phyloP scores from a whole-genome alignment of 2,888 invertebrate genomes.

The Mermis nigrescens region DNA sequence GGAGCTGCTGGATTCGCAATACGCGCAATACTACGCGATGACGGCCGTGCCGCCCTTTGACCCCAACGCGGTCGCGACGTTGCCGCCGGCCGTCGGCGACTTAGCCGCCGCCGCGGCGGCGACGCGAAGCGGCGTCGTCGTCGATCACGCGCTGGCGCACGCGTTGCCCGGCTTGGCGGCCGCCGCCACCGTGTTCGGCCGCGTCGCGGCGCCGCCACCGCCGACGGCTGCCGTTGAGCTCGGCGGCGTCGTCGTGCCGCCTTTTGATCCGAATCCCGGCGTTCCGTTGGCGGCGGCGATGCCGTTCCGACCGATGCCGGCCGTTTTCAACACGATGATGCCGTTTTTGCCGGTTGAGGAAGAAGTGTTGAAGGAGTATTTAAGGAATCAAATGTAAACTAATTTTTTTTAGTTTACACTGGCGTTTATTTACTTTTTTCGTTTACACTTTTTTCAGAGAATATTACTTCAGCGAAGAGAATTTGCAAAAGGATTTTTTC shows the following conservation, averaged over 20 bases:
- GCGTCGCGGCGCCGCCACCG: background rate
- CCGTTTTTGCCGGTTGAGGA: conserved; percentile 15
- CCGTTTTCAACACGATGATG: background rate
- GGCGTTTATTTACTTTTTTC: background rate
- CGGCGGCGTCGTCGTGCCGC: conserved; percentile 4
- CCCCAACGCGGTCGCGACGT: conserved; percentile 12
- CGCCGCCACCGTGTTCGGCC: background rate
- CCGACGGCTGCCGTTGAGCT: conserved; percentile 7
- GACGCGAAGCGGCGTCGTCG: background rate
- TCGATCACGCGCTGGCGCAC: conserved; percentile 19
- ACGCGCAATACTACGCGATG: conserved; percentile 29
- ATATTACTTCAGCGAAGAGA: conserved; percentile 94
- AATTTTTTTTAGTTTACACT: too few species aligned
- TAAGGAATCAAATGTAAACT: conserved; percentile 29
- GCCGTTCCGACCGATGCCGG: background rate
- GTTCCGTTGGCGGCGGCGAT: background rate
- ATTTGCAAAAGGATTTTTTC: conserved; percentile 82
- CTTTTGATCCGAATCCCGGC: too few species aligned
- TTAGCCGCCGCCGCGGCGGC: background rate
- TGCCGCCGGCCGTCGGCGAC: background rate
- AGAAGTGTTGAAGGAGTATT: conserved; percentile 25
- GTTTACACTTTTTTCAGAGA: conserved; percentile 47
- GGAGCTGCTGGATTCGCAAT: conserved; percentile 30
- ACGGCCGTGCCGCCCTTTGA: conserved; percentile 25
- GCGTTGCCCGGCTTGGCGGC: conserved; percentile 12